Conservation (phyloP, 1,140 invertebrate genomes). For the Babylonia areolata region DNA sequence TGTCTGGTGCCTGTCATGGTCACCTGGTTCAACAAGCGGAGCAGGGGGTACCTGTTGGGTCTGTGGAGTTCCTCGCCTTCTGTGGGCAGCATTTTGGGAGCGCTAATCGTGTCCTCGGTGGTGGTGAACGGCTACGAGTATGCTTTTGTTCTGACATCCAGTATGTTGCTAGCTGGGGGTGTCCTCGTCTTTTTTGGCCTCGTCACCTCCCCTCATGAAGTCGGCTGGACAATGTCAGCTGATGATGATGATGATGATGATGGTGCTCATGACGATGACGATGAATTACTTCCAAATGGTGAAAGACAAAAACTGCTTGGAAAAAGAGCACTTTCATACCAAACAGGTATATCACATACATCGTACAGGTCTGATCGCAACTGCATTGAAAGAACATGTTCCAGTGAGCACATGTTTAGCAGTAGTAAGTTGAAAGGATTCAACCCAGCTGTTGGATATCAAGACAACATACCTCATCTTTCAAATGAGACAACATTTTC, state of each 20-base stretch:
- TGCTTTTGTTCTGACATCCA: slow-evolving; percentile 76
- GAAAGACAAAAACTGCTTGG: neutral
- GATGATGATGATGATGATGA: neutral
- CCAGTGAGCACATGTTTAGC: too few relatives aligned
- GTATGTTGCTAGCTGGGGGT: slow-evolving; percentile 72
- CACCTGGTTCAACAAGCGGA: slow-evolving; percentile 95
- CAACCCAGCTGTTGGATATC: too few relatives aligned
- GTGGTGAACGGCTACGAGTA: slow-evolving; percentile 77
- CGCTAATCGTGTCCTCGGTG: slow-evolving; percentile 75
- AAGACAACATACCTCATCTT: too few relatives aligned
- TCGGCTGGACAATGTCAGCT: slow-evolving; percentile 45
- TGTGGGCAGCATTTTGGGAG: slow-evolving; percentile 78
- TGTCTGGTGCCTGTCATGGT: slow-evolving; percentile 91
- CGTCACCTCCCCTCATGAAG: slow-evolving; percentile 69
- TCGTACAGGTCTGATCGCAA: neutral
- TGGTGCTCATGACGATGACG: neutral
- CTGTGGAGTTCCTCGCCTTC: slow-evolving; percentile 78
- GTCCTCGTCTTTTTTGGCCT: slow-evolving; percentile 74
- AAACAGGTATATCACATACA: neutral
- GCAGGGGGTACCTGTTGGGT: slow-evolving; percentile 77
- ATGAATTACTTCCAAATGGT: neutral
- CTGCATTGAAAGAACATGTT: neutral
- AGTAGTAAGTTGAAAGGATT: too few relatives aligned
- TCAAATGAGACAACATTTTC: too few relatives aligned
- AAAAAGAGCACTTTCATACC: too few relatives aligned